Evolutionary conservation across 2,888 invertebrate species (phyloP).

Genomic region (Steinernema scapterisci): DNA sequence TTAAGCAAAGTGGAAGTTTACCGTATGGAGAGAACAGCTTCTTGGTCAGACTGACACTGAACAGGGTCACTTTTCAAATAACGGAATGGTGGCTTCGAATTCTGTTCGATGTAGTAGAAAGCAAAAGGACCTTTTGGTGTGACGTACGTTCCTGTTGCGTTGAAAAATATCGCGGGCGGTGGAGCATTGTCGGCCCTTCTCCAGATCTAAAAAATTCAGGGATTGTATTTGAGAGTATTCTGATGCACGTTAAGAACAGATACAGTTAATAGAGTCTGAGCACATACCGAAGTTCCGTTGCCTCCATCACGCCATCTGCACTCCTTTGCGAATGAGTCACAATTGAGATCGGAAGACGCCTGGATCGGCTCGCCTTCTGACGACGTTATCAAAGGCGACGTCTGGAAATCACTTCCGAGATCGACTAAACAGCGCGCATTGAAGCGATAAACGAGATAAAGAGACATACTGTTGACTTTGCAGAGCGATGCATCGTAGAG

Average conservation of each 20-base stretch:
- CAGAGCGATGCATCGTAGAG: conserved; percentile 62
- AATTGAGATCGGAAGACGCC: conserved; percentile 50
- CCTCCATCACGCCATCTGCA: conserved; percentile 65
- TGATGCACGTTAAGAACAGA: too few species aligned
- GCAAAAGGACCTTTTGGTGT: conserved; percentile 57
- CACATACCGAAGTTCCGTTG: conserved; percentile 45
- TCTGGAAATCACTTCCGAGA: conserved; percentile 58
- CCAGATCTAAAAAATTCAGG: conserved; percentile 52
- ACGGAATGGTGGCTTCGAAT: neutral
- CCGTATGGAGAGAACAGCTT: conserved; percentile 24
- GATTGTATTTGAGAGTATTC: neutral
- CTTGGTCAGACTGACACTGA: conserved; percentile 16
- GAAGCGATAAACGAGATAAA: neutral
- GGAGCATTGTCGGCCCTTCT: conserved; percentile 48
- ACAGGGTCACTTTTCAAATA: conserved; percentile 8
- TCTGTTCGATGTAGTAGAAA: conserved; percentile 60
- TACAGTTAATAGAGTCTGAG: too few species aligned
- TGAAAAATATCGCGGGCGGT: conserved; percentile 52
- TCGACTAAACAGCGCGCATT: conserved; percentile 51
- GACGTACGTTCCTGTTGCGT: conserved; percentile 61
- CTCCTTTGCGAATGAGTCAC: conserved; percentile 56
- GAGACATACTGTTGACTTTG: conserved; percentile 59
- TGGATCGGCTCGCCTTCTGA: conserved; percentile 56
- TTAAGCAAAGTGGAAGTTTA: too few species aligned
- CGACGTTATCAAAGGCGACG: conserved; percentile 52